phyloP scores from a whole-genome alignment of 2,888 invertebrate species.

The Drosophila ustulata region DNA sequence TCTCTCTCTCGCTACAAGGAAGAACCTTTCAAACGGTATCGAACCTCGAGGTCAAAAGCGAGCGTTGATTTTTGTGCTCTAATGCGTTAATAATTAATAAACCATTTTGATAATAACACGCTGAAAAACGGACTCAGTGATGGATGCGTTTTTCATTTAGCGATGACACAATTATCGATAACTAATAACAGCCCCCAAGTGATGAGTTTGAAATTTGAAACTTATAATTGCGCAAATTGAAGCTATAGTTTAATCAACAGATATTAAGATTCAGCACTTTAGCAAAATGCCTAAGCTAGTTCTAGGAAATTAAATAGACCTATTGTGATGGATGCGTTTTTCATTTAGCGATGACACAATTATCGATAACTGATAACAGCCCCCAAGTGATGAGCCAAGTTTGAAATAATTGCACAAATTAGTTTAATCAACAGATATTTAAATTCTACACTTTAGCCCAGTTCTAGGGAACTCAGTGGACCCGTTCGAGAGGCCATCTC shows the following conservation, averaged over 20 bases:
- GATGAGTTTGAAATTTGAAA: constrained; percentile 18
- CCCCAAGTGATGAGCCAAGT: constrained; percentile 34
- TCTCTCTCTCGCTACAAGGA: constrained; percentile 11
- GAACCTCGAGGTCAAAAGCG: constrained; percentile 31
- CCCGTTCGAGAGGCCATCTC: not conserved
- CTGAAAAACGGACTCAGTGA: constrained; percentile 37
- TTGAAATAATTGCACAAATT: not conserved
- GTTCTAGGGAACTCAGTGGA: not conserved
- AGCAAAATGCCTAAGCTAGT: too few species aligned
- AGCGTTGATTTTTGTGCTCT: constrained; percentile 35
- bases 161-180: constrained; percentile 60
- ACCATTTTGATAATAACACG: constrained; percentile 41
- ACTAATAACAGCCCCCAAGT: constrained; percentile 44
- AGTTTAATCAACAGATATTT: not conserved
- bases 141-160: constrained; percentile 50
- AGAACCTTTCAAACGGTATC: constrained; percentile 65
- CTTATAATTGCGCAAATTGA: not conserved
- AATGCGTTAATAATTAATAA: constrained; percentile 72
- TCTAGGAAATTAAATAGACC: too few species aligned
- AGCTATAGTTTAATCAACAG: not conserved
- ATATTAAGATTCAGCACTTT: too few species aligned
- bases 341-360: constrained; percentile 57
- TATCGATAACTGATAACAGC: constrained; percentile 45
- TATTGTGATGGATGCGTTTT: constrained; percentile 54
- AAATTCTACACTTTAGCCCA: not conserved